Evolutionary conservation across 2,797 vertebrate species (phyloP), one percentile per base, ranked within the genome.

Genomic region (Tapirus indicus): DNA sequence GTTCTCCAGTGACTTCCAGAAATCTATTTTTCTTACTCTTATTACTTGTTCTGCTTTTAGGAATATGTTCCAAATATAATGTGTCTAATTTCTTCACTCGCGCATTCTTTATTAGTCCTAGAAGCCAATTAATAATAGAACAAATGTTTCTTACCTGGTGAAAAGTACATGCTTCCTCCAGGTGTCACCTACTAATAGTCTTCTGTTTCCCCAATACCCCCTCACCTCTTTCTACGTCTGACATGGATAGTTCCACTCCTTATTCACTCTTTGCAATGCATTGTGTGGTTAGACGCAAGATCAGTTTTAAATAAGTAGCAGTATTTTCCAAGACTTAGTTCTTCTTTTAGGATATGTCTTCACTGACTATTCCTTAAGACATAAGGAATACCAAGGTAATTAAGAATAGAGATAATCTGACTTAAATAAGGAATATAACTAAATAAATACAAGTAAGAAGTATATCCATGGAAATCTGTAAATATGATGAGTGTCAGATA

Each of bases 101-200:
- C n/a, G 8, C 2, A 72, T 1, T 80, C 3, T 18, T 92, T 69
- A 68, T 25, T 83, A 64, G 2, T 66, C n/a, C 2, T 21, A 89
- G 35, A 60, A 41, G 23, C 27, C 27, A 84, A 8, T 62, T 80
- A 54, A 74, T 18, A 47, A 0, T 52, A 68, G 7, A 71, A 35
- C 0, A n/a, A n/a, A 11, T 0, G 0, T 21, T 86, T 86, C n/a
- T 38, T 88, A 25, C 3, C 0, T 29, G 20, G 8, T 14, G 9
- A 44, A 78, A 41, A 80, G 32, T 49, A 56, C 21, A n/a, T 21
- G 7, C 0, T 0, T 62, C 3, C 35, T 56, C 35, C 7, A 69
- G 41, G 11, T 74, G 35, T 25, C 49, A 44, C 27, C 0, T 47
- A 6, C 1, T 29, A 68, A 12, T 41, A 35, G 32, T 66, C 12